A percentile compares a stretch with the other conserved stretches of the same genome.
These are phyloP conservation scores for Sturnus vulgaris DNA, from an alignment of 2,113 vertebrate genomes.

Conservation along the genomic window DNA sequence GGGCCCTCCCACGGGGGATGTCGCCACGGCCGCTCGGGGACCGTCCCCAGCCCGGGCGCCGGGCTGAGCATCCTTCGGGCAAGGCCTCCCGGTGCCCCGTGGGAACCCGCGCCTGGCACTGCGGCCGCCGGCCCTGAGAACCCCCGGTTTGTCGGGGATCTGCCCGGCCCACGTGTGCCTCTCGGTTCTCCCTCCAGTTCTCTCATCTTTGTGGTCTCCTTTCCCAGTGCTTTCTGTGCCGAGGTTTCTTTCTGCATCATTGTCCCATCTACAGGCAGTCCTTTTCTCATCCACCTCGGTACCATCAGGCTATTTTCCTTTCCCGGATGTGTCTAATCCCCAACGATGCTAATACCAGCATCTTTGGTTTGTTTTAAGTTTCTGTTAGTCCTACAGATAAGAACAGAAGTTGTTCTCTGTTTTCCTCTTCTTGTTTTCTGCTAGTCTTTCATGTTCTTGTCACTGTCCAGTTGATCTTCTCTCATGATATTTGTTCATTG, in stretches of 20 bases:
- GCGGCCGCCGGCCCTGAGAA: neutral
- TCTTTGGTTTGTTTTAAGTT: neutral
- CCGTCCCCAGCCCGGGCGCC: neutral
- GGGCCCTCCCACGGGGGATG: neutral
- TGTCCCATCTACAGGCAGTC: neutral
- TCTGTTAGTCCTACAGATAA: neutral
- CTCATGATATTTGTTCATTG: neutral
- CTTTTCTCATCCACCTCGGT: neutral
- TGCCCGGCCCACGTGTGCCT: neutral
- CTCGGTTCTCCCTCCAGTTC: neutral
- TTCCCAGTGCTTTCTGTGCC: neutral
- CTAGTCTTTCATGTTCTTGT: neutral
- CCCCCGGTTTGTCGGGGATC: accelerated
- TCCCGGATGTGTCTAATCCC: neutral
- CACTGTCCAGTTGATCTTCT: neutral
- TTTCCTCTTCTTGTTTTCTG: accelerated
- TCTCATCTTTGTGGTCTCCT: neutral
- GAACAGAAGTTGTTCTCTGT: neutral
- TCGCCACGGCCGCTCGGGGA: neutral
- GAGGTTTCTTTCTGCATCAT: neutral
- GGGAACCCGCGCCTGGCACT: neutral
- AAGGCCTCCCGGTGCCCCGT: neutral
- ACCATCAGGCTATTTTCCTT: neutral
- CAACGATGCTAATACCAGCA: accelerated
- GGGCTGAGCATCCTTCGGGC: neutral